Evolutionary conservation across 1,140 invertebrate species (phyloP), one percentile per base, ranked within the genome.

Genomic region (Papilio aristodemus): DNA sequence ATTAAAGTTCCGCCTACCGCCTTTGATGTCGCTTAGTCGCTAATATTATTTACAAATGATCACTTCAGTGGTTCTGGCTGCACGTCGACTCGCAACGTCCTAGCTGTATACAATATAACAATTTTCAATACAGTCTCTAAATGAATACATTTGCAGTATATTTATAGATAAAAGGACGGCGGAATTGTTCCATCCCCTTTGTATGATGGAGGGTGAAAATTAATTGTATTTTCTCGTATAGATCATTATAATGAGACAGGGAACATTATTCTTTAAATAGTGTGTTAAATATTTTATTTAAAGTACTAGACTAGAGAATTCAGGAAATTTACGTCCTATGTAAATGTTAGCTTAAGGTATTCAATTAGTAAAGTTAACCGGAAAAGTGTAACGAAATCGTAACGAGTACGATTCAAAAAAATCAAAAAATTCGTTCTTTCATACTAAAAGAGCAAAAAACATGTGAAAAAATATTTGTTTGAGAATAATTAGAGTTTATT

Each of bases 21-120:
- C 46, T 25, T 54, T 54, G 46, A 22, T 54, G 46, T 54, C 46
- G 19, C 17, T 22, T 25, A 54, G 19, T 25, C 46, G 46, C 46
- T 54, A 54, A 54, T 54, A 10, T 54, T 10, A 25, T 54, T 54
- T 54, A 54, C 46, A 54, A 25, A 25, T 22, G 46, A 54, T 9
- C 46, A 19, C 46, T 22, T 54, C 46, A 17, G 19, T 22, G 46
- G 9, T 10, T 11, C 46, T 19, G 17, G 11, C 43, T 46, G 17
- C 43, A 46, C 17, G 43, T 46, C 19, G 8, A 46, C 14, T 46
- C 19, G 7, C 17, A 17, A 46, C 8, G 14, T 46, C 43, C 43
- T 46, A 17, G 6, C 43, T 46, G 14, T 43, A 43, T 39, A 10
- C 17, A 22, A 19, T 25, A 22, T 54, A 25, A 32, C 27, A 32